Evolutionary conservation across 2,113 vertebrate species (phyloP).

Genomic region (Garra rufa): DNA sequence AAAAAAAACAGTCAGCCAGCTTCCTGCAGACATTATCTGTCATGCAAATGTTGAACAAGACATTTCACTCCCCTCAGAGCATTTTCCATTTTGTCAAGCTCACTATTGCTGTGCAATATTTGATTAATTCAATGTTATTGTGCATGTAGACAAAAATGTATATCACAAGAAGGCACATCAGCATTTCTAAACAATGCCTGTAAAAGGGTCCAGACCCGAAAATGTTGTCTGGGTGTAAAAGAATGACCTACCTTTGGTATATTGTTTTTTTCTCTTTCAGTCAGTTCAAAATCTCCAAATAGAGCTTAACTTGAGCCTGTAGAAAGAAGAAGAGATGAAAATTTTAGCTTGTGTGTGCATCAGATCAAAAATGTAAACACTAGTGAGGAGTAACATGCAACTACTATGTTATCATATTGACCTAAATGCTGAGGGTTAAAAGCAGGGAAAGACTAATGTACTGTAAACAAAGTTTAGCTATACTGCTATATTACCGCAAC

Average conservation of each 20-base stretch:
- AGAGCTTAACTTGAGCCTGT: slow-evolving; percentile 16
- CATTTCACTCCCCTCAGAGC: neutral
- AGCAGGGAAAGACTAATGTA: neutral
- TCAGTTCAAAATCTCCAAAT: slow-evolving; percentile 10
- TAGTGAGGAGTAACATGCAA: neutral
- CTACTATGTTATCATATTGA: neutral
- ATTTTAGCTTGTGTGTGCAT: neutral
- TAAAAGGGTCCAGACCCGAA: neutral
- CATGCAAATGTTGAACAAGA: slow-evolving; percentile 1
- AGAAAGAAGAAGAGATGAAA: slow-evolving; percentile 16
- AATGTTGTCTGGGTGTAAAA: neutral
- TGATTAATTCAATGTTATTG: neutral
- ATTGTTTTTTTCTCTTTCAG: neutral
- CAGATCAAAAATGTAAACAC: slow-evolving; percentile 30
- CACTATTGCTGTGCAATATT: neutral
- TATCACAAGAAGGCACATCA: neutral
- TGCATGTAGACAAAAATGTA: neutral
- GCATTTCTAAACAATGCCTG: neutral
- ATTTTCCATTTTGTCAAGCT: neutral
- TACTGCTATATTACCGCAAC: neutral
- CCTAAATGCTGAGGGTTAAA: neutral
- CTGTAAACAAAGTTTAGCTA: neutral
- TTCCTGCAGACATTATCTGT: slow-evolving; percentile 9
- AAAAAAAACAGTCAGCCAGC: slow-evolving; percentile 1
- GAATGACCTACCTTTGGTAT: slow-evolving; percentile 49